phyloP scores from a whole-genome alignment of 2,113 vertebrate genomes.

The Zapornia atra region DNA sequence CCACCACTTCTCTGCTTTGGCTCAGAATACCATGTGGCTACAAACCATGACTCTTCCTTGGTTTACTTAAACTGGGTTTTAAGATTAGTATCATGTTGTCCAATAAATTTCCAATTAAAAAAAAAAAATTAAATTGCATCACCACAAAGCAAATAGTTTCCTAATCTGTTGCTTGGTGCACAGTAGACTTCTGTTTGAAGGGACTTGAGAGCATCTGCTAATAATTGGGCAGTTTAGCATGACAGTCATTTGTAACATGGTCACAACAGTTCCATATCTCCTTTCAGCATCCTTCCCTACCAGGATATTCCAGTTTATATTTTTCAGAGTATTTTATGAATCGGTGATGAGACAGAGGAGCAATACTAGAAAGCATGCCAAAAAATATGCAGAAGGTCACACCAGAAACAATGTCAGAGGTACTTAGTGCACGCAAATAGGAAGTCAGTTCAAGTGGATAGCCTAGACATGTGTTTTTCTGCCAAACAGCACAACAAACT shows the following conservation, averaged over 20 bases:
- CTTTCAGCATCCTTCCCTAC: not conserved
- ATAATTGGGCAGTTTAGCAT: not conserved
- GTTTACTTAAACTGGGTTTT: not conserved
- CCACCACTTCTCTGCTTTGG: not conserved
- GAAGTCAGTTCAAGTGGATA: not conserved
- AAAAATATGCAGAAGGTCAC: not conserved
- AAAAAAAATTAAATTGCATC: not conserved
- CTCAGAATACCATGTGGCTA: not conserved
- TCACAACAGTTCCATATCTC: not conserved
- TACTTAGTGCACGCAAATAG: not conserved
- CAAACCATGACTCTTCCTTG: not conserved
- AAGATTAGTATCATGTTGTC: not conserved
- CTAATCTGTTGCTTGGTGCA: not conserved
- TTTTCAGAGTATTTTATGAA: not conserved
- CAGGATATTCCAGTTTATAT: not conserved
- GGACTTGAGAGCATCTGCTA: not conserved
- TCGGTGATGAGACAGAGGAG: not conserved
- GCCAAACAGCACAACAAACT: not conserved
- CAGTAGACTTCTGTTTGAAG: not conserved
- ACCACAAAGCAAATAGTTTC: not conserved
- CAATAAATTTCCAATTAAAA: not conserved
- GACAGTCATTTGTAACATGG: not conserved
- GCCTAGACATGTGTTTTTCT: not conserved
- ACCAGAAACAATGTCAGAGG: not conserved
- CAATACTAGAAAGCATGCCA: not conserved